Evolutionary conservation across 2,113 vertebrate genomes (phyloP).

Genomic region (Scopus umbretta): DNA sequence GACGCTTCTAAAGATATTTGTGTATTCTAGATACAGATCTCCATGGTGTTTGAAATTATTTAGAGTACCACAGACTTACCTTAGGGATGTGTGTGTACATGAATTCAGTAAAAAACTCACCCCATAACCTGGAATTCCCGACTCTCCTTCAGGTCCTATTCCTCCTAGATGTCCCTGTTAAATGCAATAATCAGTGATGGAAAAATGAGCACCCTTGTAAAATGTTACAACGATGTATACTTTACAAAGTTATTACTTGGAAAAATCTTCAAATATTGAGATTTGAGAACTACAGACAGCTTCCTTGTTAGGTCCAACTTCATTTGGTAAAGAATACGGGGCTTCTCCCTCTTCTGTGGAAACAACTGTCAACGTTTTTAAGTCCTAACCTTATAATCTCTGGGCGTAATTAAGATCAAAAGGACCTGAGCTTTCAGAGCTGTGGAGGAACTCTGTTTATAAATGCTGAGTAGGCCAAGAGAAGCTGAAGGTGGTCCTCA

Average conservation of each 20-base stretch:
- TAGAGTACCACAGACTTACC: neutral
- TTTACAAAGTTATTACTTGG: neutral
- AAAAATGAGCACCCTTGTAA: slow-evolving; percentile 1
- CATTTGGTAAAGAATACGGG: neutral
- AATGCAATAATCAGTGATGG: slow-evolving; percentile 45
- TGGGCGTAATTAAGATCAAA: neutral
- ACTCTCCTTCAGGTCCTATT: slow-evolving; percentile 86
- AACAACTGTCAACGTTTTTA: neutral
- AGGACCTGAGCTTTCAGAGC: neutral
- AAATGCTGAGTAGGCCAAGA: neutral
- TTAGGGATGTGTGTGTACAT: neutral
- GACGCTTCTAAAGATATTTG: neutral
- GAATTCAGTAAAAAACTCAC: slow-evolving; percentile 67
- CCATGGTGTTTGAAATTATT: neutral
- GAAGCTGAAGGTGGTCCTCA: neutral
- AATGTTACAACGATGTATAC: neutral
- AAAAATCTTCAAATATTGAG: neutral
- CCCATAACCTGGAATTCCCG: slow-evolving; percentile 87
- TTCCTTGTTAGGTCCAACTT: neutral
- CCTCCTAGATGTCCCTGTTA: slow-evolving; percentile 84
- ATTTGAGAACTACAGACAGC: neutral
- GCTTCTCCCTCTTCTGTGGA: neutral
- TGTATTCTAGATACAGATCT: neutral
- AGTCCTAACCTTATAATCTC: neutral
- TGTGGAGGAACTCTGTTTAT: neutral